These are phyloP conservation scores for Teleogryllus oceanicus DNA, from an alignment of 2,888 invertebrate species.

Conservation along the genomic window DNA sequence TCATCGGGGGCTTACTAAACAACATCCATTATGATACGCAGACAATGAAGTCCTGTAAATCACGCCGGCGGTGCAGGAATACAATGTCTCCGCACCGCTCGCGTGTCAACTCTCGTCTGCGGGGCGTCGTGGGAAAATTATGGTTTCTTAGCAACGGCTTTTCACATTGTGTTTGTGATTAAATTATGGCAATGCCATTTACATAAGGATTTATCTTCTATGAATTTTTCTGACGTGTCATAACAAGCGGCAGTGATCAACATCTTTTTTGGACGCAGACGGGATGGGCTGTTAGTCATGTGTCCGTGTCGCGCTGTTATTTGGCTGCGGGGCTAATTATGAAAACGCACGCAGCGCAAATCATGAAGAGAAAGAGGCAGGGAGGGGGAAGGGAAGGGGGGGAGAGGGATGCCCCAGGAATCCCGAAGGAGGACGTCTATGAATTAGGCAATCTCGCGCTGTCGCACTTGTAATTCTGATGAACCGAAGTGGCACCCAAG, in stretches of 20 bases:
- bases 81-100: neutral
- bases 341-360: neutral
- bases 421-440: too few species aligned
- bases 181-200: conserved; percentile 18
- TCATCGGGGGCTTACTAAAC: conserved; percentile 24
- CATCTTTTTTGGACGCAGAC: neutral
- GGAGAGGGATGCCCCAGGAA: too few species aligned
- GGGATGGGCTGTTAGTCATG: neutral
- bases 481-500: too few species aligned
- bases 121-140: neutral
- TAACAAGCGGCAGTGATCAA: neutral
- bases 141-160: neutral
- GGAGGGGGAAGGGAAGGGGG: too few species aligned
- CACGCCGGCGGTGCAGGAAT: neutral
- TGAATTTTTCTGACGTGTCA: conserved; percentile 10
- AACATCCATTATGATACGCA: conserved; percentile 26
- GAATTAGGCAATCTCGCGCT: too few species aligned
- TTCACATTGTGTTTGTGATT: neutral
- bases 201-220: neutral
- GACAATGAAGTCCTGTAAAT: conserved; percentile 23
- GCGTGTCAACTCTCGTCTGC: conserved; percentile 4
- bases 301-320: neutral
- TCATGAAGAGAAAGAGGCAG: too few species aligned
- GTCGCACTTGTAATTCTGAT: too few species aligned
- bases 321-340: neutral